Percentiles rank a stretch among this genome's conserved stretches.
Evolutionary conservation across 2,113 vertebrate genomes (phyloP).

Genomic region (Phylloscopus trochiloides): DNA sequence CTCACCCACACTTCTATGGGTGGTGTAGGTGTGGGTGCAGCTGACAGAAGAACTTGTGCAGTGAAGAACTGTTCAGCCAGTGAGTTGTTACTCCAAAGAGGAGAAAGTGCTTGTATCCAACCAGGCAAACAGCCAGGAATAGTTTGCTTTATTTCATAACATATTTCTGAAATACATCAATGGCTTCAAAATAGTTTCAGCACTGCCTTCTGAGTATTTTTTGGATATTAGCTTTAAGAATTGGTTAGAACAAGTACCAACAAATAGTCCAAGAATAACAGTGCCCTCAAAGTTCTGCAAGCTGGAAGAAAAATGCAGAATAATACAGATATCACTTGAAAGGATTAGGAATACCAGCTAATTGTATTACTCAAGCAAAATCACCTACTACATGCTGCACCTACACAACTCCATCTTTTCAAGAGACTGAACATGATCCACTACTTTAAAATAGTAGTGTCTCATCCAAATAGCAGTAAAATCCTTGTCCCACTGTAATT

Average conservation of each 20-base stretch:
- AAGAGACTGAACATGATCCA: background rate
- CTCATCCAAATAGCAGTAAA: background rate
- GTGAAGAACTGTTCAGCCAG: background rate
- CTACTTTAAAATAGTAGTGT: background rate
- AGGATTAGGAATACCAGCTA: background rate
- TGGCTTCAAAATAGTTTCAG: background rate
- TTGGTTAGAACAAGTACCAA: background rate
- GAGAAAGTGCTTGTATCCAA: background rate
- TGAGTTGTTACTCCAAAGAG: background rate
- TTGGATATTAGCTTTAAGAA: background rate
- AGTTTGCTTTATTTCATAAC: background rate
- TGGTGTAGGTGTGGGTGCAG: background rate
- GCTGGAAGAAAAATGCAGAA: background rate
- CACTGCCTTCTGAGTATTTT: background rate
- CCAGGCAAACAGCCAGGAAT: background rate
- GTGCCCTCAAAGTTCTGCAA: background rate
- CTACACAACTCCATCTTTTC: background rate
- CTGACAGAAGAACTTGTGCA: accelerated
- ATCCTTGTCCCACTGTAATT: background rate
- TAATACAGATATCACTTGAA: background rate
- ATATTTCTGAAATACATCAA: background rate
- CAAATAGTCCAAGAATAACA: background rate
- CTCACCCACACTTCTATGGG: background rate
- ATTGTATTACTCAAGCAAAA: background rate
- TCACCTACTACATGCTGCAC: background rate